A percentile compares a stretch with the other conserved stretches of the same genome.
Evolutionary conservation across 2,113 vertebrate genomes (phyloP).

Genomic region (Cololabis saira): DNA sequence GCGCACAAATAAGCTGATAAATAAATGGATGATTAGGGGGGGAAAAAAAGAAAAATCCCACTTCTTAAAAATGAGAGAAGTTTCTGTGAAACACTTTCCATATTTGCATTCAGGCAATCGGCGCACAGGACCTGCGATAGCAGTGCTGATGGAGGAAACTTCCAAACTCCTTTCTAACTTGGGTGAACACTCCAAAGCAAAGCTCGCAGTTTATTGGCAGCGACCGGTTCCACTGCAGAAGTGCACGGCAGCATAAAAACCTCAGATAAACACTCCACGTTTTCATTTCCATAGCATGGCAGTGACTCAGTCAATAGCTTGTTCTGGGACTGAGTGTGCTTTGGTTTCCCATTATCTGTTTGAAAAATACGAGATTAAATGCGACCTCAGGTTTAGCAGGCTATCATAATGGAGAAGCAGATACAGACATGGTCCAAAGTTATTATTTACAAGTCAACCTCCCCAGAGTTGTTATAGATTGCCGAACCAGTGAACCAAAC

Average conservation of each 20-base stretch:
- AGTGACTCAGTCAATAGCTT: constrained; percentile 46
- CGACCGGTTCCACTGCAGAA: constrained; percentile 38
- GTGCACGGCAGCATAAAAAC: constrained; percentile 41
- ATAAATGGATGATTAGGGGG: constrained; percentile 32
- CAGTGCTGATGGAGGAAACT: constrained; percentile 35
- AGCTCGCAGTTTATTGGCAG: constrained; percentile 56
- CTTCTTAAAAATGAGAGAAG: constrained; percentile 21
- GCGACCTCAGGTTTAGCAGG: constrained; percentile 29
- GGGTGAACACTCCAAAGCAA: constrained; percentile 41
- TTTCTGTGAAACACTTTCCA: constrained; percentile 31
- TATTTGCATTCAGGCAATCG: constrained; percentile 33
- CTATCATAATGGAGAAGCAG: constrained; percentile 38
- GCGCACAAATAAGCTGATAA: constrained; percentile 49
- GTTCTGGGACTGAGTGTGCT: constrained; percentile 29
- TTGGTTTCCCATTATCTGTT: constrained; percentile 58
- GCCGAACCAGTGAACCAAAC: constrained; percentile 32
- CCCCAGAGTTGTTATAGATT: constrained; percentile 35
- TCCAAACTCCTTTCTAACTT: constrained; percentile 41
- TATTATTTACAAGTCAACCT: constrained; percentile 40
- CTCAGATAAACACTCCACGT: constrained; percentile 63
- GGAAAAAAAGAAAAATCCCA: neutral
- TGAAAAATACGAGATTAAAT: constrained; percentile 52
- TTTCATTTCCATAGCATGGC: constrained; percentile 45
- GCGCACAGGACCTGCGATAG: constrained; percentile 28
- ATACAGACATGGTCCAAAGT: constrained; percentile 38